Evolutionary conservation across 2,888 invertebrate species (phyloP).

Genomic region (Chrysolina americana): DNA sequence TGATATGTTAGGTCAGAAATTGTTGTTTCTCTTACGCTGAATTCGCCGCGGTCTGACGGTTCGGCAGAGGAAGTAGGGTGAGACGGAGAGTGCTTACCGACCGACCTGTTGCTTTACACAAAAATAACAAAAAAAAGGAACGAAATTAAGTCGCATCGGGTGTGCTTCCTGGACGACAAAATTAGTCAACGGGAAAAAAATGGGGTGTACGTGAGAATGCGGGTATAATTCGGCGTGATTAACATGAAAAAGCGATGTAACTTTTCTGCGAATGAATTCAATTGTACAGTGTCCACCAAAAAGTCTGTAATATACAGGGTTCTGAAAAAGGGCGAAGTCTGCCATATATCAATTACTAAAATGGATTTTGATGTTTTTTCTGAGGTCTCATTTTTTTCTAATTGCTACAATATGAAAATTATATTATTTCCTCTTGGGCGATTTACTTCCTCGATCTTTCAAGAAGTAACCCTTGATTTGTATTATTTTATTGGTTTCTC

Average conservation of each 20-base stretch:
- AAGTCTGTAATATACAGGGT: too few relatives aligned
- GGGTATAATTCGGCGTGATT: not conserved
- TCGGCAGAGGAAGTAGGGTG: constrained; percentile 36
- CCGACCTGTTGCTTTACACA: constrained; percentile 16
- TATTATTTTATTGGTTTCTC: too few relatives aligned
- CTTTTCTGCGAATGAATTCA: too few relatives aligned
- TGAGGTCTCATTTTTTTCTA: too few relatives aligned
- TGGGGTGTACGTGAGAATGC: constrained; percentile 16
- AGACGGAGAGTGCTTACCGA: constrained; percentile 24
- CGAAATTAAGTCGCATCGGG: not conserved
- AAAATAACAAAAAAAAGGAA: not conserved
- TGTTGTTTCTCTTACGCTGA: constrained; percentile 28
- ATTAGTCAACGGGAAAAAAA: constrained; percentile 4
- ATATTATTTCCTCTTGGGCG: too few relatives aligned
- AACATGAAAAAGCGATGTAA: not conserved
- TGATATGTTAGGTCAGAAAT: constrained; percentile 33
- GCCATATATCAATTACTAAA: too few relatives aligned
- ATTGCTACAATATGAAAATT: too few relatives aligned
- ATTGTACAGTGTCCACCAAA: too few relatives aligned
- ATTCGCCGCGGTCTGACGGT: constrained; percentile 31
- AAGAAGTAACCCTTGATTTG: too few relatives aligned
- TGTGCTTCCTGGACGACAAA: constrained; percentile 16
- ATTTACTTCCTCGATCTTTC: too few relatives aligned
- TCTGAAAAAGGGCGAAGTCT: too few relatives aligned
- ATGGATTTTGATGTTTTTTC: too few relatives aligned